These are phyloP conservation scores for Anneissia japonica DNA, from an alignment of 35 echinoderm and acorn worm genomes.

Conservation along the genomic window DNA sequence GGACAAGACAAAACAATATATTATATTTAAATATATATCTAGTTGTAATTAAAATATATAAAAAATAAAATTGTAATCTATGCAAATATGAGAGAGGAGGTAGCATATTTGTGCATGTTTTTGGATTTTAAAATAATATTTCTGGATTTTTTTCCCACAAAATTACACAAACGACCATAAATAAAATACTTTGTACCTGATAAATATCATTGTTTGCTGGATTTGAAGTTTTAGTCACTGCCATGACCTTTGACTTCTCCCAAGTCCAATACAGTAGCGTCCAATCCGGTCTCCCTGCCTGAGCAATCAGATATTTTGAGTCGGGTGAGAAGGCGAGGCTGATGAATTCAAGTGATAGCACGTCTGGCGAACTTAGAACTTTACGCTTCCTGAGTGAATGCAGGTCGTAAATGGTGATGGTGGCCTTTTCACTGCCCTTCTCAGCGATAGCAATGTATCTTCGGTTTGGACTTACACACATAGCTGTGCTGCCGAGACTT, in stretches of 20 bases:
- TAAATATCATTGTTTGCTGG: slow-evolving; percentile 88
- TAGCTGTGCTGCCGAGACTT: slow-evolving; percentile 84
- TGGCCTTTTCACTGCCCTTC: slow-evolving; percentile 80
- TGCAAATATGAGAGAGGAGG: too few relatives aligned
- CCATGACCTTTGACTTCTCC: slow-evolving; percentile 99
- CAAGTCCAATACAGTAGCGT: slow-evolving; percentile 97
- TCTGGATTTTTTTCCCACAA: too few relatives aligned
- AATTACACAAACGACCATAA: too few relatives aligned
- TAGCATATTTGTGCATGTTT: too few relatives aligned
- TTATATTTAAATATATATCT: too few relatives aligned
- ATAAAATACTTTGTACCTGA: slow-evolving; percentile 63
- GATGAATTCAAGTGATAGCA: slow-evolving; percentile 81
- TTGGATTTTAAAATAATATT: too few relatives aligned
- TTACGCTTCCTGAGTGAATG: slow-evolving; percentile 89
- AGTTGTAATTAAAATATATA: too few relatives aligned
- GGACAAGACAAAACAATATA: too few relatives aligned
- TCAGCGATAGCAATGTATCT: slow-evolving; percentile 91
- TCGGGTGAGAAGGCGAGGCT: slow-evolving; percentile 96
- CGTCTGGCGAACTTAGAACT: slow-evolving; percentile 76
- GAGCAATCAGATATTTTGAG: slow-evolving; percentile 97
- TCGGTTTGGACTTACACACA: slow-evolving; percentile 96
- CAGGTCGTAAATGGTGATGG: slow-evolving; percentile 92
- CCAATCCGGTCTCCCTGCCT: slow-evolving; percentile 91
- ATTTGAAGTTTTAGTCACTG: slow-evolving; percentile 94
- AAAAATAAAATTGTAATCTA: too few relatives aligned